Base-by-base conservation (phyloP, 1,140 invertebrate genomes). In the Lanistes nyassanus region DNA sequence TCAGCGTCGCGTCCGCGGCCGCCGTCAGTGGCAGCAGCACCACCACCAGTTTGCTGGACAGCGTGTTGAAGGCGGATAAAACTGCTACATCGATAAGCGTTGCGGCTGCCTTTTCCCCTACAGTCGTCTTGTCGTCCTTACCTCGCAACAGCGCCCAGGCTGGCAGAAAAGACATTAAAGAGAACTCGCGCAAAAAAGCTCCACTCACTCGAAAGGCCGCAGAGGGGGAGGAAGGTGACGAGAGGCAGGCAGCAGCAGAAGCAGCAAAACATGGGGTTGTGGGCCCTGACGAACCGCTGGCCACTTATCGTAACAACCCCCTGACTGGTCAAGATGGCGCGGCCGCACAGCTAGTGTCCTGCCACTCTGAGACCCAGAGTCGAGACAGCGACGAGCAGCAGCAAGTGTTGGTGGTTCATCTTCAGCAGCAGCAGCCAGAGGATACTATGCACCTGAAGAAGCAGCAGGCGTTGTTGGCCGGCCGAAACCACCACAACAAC, bases 361-460 rank as follows among this genome's bases (percentile, higher is more conserved):
- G 36, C n/a, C 16, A 42, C 39, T 6, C 19, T 42, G 5, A 68
- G 37, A 26, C 16, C 2, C 60, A 29, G 36, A 42, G n/a, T 29
- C 36, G 9, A 42, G 37, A 68, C 3, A 5, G 34, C 7, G 36
- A 68, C 47, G 36, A 68, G 47, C 47, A 68, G 47, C 65, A 68
- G 16, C 37, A 9, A n/a, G 3, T 5, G 36, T 36, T 68, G n/a
- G 47, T 42, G 36, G 47, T 42, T 39, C 36, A 42, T n/a, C n/a
- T n/a, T n/a, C 55, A 69, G 74, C n/a, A n/a, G 60, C 36, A 29
- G 13, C 36, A 31, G 23, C 68, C 51, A n/a, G 47, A 84, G 69
- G 85, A 84, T 83, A 84, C 83, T 83, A 88, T 88, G 87, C 85
- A 88, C 84, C 87, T 79, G 82, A 86, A 86, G 80, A 88, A 88